A percentile compares a stretch with the other conserved stretches of the same genome.
These are phyloP conservation scores for Bombus polaris DNA, from an alignment of 1,140 invertebrate genomes.

Conservation along the genomic window DNA sequence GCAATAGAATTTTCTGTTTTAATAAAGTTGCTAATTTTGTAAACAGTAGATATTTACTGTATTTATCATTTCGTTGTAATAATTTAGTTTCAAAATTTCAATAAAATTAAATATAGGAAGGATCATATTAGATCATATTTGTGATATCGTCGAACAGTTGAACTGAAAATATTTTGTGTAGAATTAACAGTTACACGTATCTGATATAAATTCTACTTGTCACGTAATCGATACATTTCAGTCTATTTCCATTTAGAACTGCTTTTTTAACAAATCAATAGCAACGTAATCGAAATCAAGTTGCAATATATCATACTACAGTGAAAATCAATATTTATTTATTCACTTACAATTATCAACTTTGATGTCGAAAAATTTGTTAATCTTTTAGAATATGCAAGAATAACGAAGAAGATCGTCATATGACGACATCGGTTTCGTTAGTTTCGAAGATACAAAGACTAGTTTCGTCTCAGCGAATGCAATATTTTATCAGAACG, in stretches of 20 bases:
- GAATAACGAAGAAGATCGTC: neutral
- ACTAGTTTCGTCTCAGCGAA: neutral
- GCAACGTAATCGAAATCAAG: neutral
- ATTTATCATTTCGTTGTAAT: neutral
- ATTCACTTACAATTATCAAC: neutral
- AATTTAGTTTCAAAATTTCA: neutral
- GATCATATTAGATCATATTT: neutral
- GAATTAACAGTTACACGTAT: neutral
- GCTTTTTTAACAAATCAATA: neutral
- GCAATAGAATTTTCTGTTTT: neutral
- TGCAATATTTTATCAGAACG: neutral
- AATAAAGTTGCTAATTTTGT: neutral
- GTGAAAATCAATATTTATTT: neutral
- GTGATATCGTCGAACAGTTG: neutral
- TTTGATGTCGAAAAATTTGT: neutral
- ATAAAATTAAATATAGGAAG: neutral
- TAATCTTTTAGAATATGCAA: neutral
- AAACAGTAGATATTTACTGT: neutral
- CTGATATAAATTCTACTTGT: neutral
- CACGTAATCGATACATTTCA: neutral
- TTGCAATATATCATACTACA: neutral
- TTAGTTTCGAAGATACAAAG: neutral
- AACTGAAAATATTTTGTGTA: neutral
- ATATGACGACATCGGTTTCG: neutral
- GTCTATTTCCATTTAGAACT: slow-evolving; percentile 1